phyloP scores from a whole-genome alignment of 2,113 vertebrate genomes.

The Eurypyga helias region DNA sequence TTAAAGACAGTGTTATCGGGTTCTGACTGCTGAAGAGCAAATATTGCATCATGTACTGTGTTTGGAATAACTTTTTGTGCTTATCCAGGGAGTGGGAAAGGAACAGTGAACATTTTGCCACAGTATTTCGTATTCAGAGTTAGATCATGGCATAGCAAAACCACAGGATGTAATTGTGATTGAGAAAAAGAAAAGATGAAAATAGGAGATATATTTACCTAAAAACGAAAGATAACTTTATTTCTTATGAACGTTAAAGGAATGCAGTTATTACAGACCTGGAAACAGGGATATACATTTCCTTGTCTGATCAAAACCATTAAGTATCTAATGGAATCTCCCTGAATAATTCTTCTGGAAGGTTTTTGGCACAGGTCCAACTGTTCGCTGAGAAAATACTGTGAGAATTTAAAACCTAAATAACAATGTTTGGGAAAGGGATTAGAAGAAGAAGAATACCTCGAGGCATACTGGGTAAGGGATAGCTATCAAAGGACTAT shows the following conservation, averaged over 20 bases:
- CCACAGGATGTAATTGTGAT: background rate
- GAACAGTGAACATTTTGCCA: background rate
- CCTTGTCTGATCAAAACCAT: background rate
- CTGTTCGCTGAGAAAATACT: background rate
- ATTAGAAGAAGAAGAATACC: background rate
- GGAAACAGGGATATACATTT: background rate
- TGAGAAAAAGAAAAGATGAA: background rate
- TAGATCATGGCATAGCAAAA: background rate
- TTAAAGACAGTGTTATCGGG: background rate
- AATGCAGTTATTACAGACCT: background rate
- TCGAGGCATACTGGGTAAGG: rapidly evolving
- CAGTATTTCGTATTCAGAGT: background rate
- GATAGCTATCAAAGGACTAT: background rate
- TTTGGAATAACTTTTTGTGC: background rate
- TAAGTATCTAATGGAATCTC: background rate
- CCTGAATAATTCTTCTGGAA: background rate
- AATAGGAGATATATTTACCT: background rate
- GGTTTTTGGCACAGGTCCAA: background rate
- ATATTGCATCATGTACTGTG: background rate
- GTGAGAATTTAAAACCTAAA: background rate
- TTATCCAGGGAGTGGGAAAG: background rate
- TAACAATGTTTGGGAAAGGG: background rate
- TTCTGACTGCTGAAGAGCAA: background rate
- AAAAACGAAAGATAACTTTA: background rate
- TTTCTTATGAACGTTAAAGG: background rate